Base-by-base conservation (phyloP, 2,888 invertebrate genomes). In the Cybosia mesomella region DNA sequence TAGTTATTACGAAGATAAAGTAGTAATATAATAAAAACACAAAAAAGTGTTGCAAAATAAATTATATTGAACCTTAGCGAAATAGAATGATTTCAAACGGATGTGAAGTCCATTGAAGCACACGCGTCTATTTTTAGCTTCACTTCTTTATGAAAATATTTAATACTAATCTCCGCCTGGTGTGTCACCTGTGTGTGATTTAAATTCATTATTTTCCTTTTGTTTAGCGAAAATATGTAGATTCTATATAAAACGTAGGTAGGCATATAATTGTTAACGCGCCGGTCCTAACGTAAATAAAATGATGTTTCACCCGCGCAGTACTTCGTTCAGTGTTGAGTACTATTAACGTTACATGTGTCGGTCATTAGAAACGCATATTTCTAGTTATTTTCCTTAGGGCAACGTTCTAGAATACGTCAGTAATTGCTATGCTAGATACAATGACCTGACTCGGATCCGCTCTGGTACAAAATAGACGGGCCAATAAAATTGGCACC, bases 361-460 rank as follows among this genome's bases (percentile, higher is more conserved):
- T 49, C 49, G 3, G 9, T 18, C n/a, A 49, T 49, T 49, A 49
- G 49, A 49, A 49, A 49, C 49, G 49, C 49, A 49, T 55, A 55
- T 62, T 22, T 34, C 18, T 32, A n/a, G 22, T 43, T 22, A 28
- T 58, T 32, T 54, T 64, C 39, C 58, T 59, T 60, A 60, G 55
- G n/a, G 21, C 55, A 64, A 55, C 21, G 21, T 34, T 60, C 68
- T 64, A 55, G 60, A 64, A 57, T 49, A 58, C 61, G n/a, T 58
- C 36, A 63, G 58, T 63, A 59, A 64, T 67, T 67, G 54, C 53
- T 63, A 28, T 54, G 43, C 21, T 24, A 57, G 61, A 61, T 61
- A 61, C 63, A 63, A 59, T 62, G 63, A 58, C 43, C 58, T 70
- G 66, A 66, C 64, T 55, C 43, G 63, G 63, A 66, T 65, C 49